These are phyloP conservation scores for Polietes domitor DNA, from an alignment of 2,888 invertebrate genomes.

Conservation along the genomic window DNA sequence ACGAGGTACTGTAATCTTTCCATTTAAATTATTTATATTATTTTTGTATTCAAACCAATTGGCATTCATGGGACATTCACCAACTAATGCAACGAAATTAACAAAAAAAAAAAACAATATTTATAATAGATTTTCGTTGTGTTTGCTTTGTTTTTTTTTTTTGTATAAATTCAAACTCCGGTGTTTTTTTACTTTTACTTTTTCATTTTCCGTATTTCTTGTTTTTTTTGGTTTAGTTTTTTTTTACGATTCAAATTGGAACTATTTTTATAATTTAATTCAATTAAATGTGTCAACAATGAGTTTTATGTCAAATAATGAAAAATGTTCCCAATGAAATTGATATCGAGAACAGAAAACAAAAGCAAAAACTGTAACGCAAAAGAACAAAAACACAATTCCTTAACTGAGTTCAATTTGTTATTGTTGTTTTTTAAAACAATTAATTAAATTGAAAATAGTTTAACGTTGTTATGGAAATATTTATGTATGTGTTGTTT, in stretches of 20 bases:
- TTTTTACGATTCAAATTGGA: not conserved
- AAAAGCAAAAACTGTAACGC: not conserved
- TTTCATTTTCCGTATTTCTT: conserved; percentile 52
- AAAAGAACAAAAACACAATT: not conserved
- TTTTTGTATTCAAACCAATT: conserved; percentile 70
- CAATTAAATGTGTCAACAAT: conserved; percentile 46
- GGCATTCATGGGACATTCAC: conserved; percentile 79
- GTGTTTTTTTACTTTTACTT: too few relatives aligned
- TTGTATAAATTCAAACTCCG: too few relatives aligned
- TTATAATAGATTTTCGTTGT: conserved; percentile 32
- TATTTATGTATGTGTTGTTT: not conserved
- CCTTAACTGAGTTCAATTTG: not conserved
- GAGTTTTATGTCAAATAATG: conserved; percentile 21
- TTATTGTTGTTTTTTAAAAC: not conserved
- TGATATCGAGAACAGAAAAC: conserved; percentile 1
- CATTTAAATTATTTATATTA: not conserved
- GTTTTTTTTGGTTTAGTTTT: conserved; percentile 12
- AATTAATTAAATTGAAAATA: not conserved
- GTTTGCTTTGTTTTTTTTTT: conserved; percentile 51
- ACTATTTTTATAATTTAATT: conserved; percentile 31
- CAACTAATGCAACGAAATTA: conserved; percentile 69
- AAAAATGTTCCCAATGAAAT: conserved; percentile 3
- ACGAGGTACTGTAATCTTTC: too few relatives aligned
- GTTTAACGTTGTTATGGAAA: not conserved
- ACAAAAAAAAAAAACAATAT: conserved; percentile 11